Evolutionary conservation across 2,797 vertebrate species (phyloP).

Genomic region (Apogon hyalosoma): DNA sequence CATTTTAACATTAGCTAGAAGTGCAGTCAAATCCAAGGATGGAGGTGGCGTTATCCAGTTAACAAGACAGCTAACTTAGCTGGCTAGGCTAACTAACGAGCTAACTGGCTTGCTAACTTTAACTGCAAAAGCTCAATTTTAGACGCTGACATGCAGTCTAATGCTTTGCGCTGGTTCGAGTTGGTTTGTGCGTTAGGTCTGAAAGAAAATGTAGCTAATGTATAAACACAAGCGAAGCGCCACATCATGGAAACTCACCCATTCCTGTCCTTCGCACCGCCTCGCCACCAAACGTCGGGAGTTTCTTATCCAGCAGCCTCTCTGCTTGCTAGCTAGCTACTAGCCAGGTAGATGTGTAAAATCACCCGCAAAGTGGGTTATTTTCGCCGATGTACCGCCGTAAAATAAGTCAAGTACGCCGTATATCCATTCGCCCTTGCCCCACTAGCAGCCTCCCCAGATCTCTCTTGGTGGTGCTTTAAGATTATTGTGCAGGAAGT

Average conservation of each 20-base stretch:
- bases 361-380: constrained; percentile 20
- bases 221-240: constrained; percentile 39
- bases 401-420: constrained; percentile 14
- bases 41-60: constrained; percentile 59
- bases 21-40: constrained; percentile 45
- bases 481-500: constrained; percentile 83
- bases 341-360: constrained; percentile 60
- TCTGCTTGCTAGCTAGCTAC: constrained; percentile 71
- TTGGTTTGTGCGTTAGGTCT: not conserved
- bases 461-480: constrained; percentile 49
- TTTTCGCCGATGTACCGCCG: constrained; percentile 31
- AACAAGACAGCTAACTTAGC: constrained; percentile 59
- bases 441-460: constrained; percentile 41
- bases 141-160: constrained; percentile 9
- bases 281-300: constrained; percentile 64
- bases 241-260: constrained; percentile 85
- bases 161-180: not conserved
- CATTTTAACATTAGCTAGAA: constrained; percentile 26
- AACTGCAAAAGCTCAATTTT: constrained; percentile 8
- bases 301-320: constrained; percentile 66
- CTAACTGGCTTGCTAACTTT: constrained; percentile 56
- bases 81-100: constrained; percentile 67
- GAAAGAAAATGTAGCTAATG: not conserved
- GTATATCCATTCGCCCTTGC: constrained; percentile 74
- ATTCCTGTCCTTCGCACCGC: constrained; percentile 76